Base-by-base conservation (phyloP, 2,888 invertebrate genomes). In the Crossocerus cetratus region DNA sequence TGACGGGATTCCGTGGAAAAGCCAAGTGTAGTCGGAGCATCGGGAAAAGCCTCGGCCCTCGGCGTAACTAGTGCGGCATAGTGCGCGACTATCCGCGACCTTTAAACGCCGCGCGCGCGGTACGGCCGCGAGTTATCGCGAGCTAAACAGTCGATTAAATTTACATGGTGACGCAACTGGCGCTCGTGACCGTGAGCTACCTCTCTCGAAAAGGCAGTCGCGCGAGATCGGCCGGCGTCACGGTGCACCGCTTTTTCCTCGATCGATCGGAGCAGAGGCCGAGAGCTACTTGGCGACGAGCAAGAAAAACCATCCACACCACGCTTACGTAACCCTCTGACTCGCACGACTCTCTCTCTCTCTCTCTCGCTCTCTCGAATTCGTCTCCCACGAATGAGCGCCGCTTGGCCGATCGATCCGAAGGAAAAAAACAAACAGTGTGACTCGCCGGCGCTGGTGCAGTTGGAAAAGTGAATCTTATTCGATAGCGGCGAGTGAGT, bases 61-160 rank as follows among this genome's bases (percentile, higher is more conserved):
- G 58, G 20, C 22, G 21, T 54, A 20, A 20, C 55, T 20, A 22
- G 20, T 44, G 3, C 3, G 16, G 23, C 32, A 61, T 59, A 11
- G 14, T 44, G 53, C 69, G 23, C 66, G 45, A 49, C 14, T 49
- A 49, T 16, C 14, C 65, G 59, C 61, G 72, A 81, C 72, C 72
- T 82, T 77, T 76, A 65, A 68, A 70, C 59, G 56, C 64, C 8
- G 13, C 22, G 22, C 22, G 22, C 49, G 70, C 67, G 11, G 8
- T 22, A 21, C 53, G 70, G 20, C n/a, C 32, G 49, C 67, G 57
- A 66, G 53, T 72, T 72, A 72, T 76, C 74, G 70, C 63, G 65
- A 67, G 71, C 63, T 74, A 72, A 82, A 82, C 70, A 68, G 63
- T 53, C 70, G 80, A 82, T 82, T 82, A 80, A 80, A 78, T 82